Percentiles rank a stretch among this genome's conserved stretches.
phyloP scores from a whole-genome alignment of 2,113 vertebrate species.

The Mionectes macconnelli region DNA sequence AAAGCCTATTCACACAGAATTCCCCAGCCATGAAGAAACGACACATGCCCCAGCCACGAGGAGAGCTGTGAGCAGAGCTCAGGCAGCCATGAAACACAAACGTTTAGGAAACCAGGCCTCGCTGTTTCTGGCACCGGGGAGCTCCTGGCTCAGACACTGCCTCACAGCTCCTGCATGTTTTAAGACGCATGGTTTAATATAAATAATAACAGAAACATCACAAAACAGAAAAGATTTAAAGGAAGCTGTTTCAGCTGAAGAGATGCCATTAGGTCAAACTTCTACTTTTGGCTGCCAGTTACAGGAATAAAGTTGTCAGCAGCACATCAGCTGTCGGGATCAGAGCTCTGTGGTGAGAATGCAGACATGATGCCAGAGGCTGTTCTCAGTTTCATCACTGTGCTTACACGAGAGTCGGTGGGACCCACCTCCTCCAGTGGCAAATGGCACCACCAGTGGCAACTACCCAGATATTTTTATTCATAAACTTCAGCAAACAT shows the following conservation, averaged over 20 bases:
- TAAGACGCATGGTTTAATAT: background rate
- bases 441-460: background rate
- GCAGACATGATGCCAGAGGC: constrained; percentile 12
- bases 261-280: constrained; percentile 13
- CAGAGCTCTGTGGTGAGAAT: constrained; percentile 39
- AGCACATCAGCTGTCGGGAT: constrained; percentile 53
- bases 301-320: constrained; percentile 67
- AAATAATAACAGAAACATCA: constrained; percentile 34
- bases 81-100: constrained; percentile 18
- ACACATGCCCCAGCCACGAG: constrained; percentile 2
- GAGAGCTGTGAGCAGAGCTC: background rate
- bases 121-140: background rate
- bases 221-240: background rate
- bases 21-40: constrained; percentile 52
- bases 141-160: background rate
- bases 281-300: constrained; percentile 42
- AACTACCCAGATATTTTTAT: constrained; percentile 20
- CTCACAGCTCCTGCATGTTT: background rate
- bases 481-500: background rate
- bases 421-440: background rate
- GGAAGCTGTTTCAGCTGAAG: constrained; percentile 20
- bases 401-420: background rate
- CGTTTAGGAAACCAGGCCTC: background rate
- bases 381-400: constrained; percentile 31
- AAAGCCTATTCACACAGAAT: constrained; percentile 53